Evolutionary conservation across 2,888 invertebrate species (phyloP), one percentile per base, ranked within the genome.

Genomic region (Eulithis testata): DNA sequence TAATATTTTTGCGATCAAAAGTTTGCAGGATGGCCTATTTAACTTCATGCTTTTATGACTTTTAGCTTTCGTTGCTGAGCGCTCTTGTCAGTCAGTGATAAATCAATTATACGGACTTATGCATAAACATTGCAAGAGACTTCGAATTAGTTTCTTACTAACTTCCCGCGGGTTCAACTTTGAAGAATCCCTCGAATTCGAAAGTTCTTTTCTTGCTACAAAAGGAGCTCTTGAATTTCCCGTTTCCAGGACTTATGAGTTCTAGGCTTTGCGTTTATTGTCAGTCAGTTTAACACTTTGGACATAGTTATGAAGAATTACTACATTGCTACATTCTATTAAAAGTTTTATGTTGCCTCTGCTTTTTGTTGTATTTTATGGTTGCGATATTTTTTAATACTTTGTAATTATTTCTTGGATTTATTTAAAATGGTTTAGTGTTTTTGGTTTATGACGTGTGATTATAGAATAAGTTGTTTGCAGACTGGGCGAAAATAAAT

Each of bases 291-390:
- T 21, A 21, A 21, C 21, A 21, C 21, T 21, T 21, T 21, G 21
- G 21, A 21, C 21, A 21, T 21, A 21, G 21, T 21, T 21, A 21
- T 21, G 21, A 21, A 21, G 21, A 21, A 21, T 21, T 21, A 21
- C 1, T 21, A 21, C 21, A 21, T 21, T 21, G 21, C 21, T 21
- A 2, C 21, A 21, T 21, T 21, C 21, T 21, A 21, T 21, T 21
- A 21, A 21, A 21, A 21, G n/a, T 45, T 49, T 21, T 49, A 49
- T 49, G n/a, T 55, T 54, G 40, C 21, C n/a, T 27, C 47, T 43
- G n/a, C 47, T 62, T 43, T 31, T 31, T 50, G 31, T 53, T 12
- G 27, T 49, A 12, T 44, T 44, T 21, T 21, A 2, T 21, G 1
- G 21, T 21, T 50, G 55, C 37, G 36, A 53, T 37, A 37, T 12